phyloP scores from a whole-genome alignment of 2,888 invertebrate species.

The Hydriomena furcata region DNA sequence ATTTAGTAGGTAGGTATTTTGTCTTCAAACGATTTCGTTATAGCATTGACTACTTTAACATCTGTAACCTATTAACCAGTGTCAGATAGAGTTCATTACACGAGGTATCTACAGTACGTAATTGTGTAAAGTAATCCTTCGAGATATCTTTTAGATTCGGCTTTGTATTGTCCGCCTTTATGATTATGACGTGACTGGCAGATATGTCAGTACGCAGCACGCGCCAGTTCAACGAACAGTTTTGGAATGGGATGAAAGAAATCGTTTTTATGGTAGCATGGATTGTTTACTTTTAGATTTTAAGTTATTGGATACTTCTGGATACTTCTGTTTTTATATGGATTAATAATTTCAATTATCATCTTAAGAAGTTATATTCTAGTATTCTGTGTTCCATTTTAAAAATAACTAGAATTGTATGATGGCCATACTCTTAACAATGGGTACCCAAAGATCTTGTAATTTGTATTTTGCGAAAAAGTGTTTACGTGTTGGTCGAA shows the following conservation, averaged over 20 bases:
- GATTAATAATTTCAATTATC: too few species aligned
- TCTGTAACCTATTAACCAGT: conserved; percentile 26
- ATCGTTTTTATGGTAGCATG: conserved; percentile 54
- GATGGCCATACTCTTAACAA: too few species aligned
- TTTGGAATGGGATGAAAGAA: conserved; percentile 50
- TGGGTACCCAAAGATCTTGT: too few species aligned
- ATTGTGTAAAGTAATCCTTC: conserved; percentile 78
- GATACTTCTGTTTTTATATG: background rate
- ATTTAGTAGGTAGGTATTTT: too few species aligned
- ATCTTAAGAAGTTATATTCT: too few species aligned
- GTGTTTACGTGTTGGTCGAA: too few species aligned
- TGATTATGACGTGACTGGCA: conserved; percentile 76
- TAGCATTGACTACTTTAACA: conserved; percentile 8
- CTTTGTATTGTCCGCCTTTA: conserved; percentile 75
- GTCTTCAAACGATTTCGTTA: conserved; percentile 10
- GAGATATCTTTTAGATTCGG: conserved; percentile 75
- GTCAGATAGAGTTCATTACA: conserved; percentile 66
- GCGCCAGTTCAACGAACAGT: conserved; percentile 70
- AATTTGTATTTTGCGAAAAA: too few species aligned
- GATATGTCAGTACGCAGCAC: conserved; percentile 67
- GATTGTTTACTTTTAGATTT: conserved; percentile 47
- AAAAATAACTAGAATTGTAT: too few species aligned
- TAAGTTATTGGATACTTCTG: conserved; percentile 18
- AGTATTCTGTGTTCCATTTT: too few species aligned
- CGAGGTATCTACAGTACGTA: conserved; percentile 66